These are phyloP conservation scores for Mesoligia furuncula DNA, from an alignment of 2,888 invertebrate genomes.

Conservation along the genomic window DNA sequence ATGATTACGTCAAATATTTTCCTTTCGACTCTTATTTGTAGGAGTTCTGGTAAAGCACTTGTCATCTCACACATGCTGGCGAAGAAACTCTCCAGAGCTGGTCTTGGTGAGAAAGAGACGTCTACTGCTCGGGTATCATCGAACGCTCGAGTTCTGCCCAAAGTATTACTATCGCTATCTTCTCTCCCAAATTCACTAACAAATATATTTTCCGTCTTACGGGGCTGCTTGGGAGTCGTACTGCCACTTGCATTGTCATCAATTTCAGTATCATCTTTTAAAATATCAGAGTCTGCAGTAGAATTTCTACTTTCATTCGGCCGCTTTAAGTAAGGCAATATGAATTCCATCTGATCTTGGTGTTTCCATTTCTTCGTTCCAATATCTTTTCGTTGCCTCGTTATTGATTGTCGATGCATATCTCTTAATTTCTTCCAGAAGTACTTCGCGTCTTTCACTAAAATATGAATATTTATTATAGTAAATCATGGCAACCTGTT, in stretches of 20 bases:
- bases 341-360: constrained; percentile 41
- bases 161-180: constrained; percentile 32
- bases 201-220: constrained; percentile 44
- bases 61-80: constrained; percentile 50
- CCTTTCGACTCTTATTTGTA: constrained; percentile 50
- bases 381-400: constrained; percentile 37
- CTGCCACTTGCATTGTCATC: constrained; percentile 38
- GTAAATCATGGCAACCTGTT: background rate
- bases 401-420: constrained; percentile 40
- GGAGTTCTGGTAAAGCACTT: constrained; percentile 35
- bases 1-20: constrained; percentile 50
- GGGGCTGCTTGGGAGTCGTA: constrained; percentile 40
- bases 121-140: constrained; percentile 18
- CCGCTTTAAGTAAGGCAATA: constrained; percentile 37
- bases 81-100: constrained; percentile 43
- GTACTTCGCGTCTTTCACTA: constrained; percentile 47
- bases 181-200: constrained; percentile 27
- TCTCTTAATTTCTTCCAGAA: constrained; percentile 43
- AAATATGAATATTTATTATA: constrained; percentile 17
- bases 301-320: constrained; percentile 30
- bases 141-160: constrained; percentile 18
- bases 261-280: constrained; percentile 33
- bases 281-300: constrained; percentile 38
- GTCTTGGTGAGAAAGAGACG: constrained; percentile 13
- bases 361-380: constrained; percentile 49